Evolutionary conservation across 2,888 invertebrate genomes (phyloP), one percentile per base, ranked within the genome.

Genomic region (Eupithecia dodoneata): DNA sequence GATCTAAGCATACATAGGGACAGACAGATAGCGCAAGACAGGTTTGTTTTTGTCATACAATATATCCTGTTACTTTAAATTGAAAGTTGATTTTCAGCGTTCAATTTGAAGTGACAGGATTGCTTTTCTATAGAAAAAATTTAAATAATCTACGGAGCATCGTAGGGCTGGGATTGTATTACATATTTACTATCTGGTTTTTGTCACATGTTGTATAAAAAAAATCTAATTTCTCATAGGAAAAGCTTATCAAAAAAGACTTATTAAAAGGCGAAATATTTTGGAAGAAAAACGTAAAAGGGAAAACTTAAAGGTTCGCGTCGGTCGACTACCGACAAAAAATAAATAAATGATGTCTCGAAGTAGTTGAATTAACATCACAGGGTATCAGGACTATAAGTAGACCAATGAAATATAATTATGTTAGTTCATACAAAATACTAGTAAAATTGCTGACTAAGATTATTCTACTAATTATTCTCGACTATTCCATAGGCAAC

Each of bases 381-480:
- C 76, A 76, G 76, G 72, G 76, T 76, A 76, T 59, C 42, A 47
- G 49, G 69, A 75, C 75, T 73, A 30, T 72, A 72, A 59, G 59
- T 70, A 76, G 75, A 75, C 15, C 3, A 47, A 47, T 30, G n/a
- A 30, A 47, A 47, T 45, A 47, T 18, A 18, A 47, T 47, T 70
- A 6, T 47, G 4, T 69, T 15, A 67, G 67, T 15, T 44, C n/a
- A 44, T 42, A 70, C 18, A 18, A 45, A 47, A n/a, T 52, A 52
- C 42, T 42, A 42, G 12, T 3, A 55, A 41, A 3, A 13, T 66
- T 66, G 63, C n/a, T 3, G 55, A 9, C 63, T 63, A 30, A 10
- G 59, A 55, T 59, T 30, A 30, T 30, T 30, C 30, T 30, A 30
- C 30, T 30, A 30, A 30, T 30, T 30, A 30, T 30, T 30, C 18